These are phyloP conservation scores for Leptonema lineaticorne DNA, from an alignment of 1,140 invertebrate genomes.

Conservation along the genomic window DNA sequence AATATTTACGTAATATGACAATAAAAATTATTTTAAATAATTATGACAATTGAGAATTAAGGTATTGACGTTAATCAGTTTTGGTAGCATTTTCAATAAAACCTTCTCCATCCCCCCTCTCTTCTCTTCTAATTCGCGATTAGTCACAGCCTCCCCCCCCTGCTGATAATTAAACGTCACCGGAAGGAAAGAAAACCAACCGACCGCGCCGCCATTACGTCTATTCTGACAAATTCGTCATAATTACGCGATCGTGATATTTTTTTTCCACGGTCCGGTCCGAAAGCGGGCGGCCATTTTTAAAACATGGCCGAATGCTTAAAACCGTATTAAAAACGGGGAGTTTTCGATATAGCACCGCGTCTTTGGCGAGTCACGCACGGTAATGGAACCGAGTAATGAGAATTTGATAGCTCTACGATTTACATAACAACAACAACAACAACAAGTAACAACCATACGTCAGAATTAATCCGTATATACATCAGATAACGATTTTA, in stretches of 20 bases:
- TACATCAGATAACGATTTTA: slow-evolving; percentile 19
- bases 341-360: slow-evolving; percentile 16
- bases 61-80: no score
- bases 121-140: background rate
- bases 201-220: background rate
- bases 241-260: background rate
- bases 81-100: no score
- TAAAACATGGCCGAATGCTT: slow-evolving; percentile 21
- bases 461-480: slow-evolving; percentile 28
- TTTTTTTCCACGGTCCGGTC: background rate
- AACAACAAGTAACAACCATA: background rate
- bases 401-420: slow-evolving; percentile 36
- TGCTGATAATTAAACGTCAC: background rate
- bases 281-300: background rate
- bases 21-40: no score
- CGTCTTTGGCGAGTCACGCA: slow-evolving; percentile 22
- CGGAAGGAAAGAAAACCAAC: background rate
- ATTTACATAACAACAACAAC: slow-evolving; percentile 39
- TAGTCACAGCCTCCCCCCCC: background rate
- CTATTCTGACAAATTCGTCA: background rate
- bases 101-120: no score
- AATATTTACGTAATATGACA: no score
- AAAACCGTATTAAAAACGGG: slow-evolving; percentile 19
- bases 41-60: no score
- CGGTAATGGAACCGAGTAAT: slow-evolving; percentile 24